Conservation (phyloP, 2,113 vertebrate genomes). For the Callospermophilus lateralis region DNA sequence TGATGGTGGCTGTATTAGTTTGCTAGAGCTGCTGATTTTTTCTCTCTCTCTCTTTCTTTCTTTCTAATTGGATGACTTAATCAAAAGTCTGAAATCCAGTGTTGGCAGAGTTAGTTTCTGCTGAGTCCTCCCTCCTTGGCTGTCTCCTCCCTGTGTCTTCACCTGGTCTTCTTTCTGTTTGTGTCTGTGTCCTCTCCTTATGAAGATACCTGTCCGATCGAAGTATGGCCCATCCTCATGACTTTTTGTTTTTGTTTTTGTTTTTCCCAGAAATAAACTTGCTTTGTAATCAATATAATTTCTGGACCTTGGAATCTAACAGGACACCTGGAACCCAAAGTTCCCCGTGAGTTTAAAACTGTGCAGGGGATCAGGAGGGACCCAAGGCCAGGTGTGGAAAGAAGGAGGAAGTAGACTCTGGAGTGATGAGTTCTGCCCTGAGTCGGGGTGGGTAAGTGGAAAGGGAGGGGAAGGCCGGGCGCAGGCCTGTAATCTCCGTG, state of each 20-base stretch:
- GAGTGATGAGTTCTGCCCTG: slow-evolving; percentile 70
- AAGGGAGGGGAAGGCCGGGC: background rate
- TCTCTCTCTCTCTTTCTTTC: too few relatives aligned
- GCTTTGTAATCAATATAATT: slow-evolving; percentile 77
- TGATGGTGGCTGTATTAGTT: background rate
- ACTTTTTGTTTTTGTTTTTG: too few relatives aligned
- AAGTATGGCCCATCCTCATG: too few relatives aligned
- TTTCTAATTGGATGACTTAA: too few relatives aligned
- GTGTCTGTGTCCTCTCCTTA: too few relatives aligned
- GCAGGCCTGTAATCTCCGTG: too few relatives aligned
- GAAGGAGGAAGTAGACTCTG: slow-evolving; percentile 46
- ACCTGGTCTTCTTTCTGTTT: too few relatives aligned
- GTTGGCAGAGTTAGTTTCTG: too few relatives aligned
- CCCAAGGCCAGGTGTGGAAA: slow-evolving; percentile 32
- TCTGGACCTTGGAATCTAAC: slow-evolving; percentile 66
- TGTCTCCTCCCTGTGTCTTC: too few relatives aligned
- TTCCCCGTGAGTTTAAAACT: slow-evolving; percentile 77
- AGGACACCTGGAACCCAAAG: background rate
- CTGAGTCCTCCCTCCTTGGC: too few relatives aligned
- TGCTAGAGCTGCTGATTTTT: background rate
- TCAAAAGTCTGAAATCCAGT: too few relatives aligned
- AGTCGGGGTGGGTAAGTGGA: background rate
- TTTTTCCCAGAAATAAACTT: slow-evolving; percentile 77
- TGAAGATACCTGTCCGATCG: too few relatives aligned
- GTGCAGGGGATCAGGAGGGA: slow-evolving; percentile 46